These are phyloP conservation scores for Sebastes cheni DNA, from an alignment of 2,797 vertebrate species.

Conservation along the genomic window DNA sequence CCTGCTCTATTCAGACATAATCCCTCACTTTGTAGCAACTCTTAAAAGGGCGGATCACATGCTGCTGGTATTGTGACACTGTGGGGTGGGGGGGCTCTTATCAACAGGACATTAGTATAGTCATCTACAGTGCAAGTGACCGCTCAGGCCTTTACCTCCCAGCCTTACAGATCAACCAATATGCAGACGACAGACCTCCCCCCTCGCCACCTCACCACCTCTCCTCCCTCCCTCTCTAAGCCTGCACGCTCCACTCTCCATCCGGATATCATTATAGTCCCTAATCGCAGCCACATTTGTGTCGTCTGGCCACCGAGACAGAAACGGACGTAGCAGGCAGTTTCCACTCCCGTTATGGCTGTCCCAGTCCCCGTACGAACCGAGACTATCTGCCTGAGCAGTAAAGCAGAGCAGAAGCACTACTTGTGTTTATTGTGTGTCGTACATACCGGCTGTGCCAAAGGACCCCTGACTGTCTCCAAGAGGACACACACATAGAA, in stretches of 20 bases:
- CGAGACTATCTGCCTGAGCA: slow-evolving; percentile 64
- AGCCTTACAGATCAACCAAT: slow-evolving; percentile 26
- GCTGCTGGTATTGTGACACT: slow-evolving; percentile 53
- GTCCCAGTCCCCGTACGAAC: slow-evolving; percentile 56
- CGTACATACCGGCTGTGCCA: slow-evolving; percentile 63
- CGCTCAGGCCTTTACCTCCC: slow-evolving; percentile 31
- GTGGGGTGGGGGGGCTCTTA: slow-evolving; percentile 30
- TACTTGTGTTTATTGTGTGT: slow-evolving; percentile 74
- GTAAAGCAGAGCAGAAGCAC: slow-evolving; percentile 74
- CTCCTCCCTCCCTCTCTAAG: slow-evolving; percentile 21
- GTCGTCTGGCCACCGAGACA: slow-evolving; percentile 72
- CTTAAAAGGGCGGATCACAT: slow-evolving; percentile 61
- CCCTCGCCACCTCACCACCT: background rate
- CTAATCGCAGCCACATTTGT: slow-evolving; percentile 75
- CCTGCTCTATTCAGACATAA: slow-evolving; percentile 65
- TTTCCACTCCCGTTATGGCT: slow-evolving; percentile 87
- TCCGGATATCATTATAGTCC: slow-evolving; percentile 79
- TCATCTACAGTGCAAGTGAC: slow-evolving; percentile 65
- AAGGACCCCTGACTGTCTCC: slow-evolving; percentile 57
- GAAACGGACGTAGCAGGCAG: slow-evolving; percentile 67
- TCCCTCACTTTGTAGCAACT: slow-evolving; percentile 52
- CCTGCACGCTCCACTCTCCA: slow-evolving; percentile 73
- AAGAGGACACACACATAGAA: slow-evolving; percentile 56
- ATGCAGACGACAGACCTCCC: slow-evolving; percentile 1
- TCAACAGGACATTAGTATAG: slow-evolving; percentile 58